Evolutionary conservation across 2,888 invertebrate genomes (phyloP), one percentile per base, ranked within the genome.

Genomic region (Microctonus brassicae): DNA sequence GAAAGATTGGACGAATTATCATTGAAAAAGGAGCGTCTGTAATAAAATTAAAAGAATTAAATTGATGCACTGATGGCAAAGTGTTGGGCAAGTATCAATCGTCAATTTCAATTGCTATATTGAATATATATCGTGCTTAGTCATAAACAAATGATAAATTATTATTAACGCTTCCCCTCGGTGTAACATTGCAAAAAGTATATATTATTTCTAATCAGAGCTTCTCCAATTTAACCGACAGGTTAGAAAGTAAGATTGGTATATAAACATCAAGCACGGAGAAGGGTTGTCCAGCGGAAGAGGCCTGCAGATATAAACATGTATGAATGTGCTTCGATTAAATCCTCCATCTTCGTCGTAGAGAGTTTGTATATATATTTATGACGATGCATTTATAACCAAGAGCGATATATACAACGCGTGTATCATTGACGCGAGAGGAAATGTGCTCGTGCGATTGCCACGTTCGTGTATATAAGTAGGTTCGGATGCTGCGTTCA

Each of bases 401-500:
- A 63, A 42, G 55, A 36, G 34, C 22, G n/a, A 69, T 70, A 65
- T 70, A 65, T 63, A 67, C 69, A 36, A 34, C 42, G 29, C 26
- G 55, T 47, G 39, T 3, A 36, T 57, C 68, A 71, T 67, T 68
- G 65, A 17, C 62, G 65, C 71, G 69, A 67, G 74, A 76, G 77
- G 76, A 77, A 77, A 75, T n/a, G n/a, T n/a, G n/a, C n/a, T n/a
- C 69, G 74, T 73, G 70, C 72, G 76, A 77, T 77, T 73, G 76
- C 75, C 72, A 72, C 73, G 73, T 77, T 77, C 76, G 77, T 77
- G 77, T 73, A 73, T 66, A 63, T 74, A 74, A 76, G 76, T 77
- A 77, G 75, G 72, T 75, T 71, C 77, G 75, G 76, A 77, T 77
- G 77, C 76, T 71, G 77, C 76, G 75, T 76, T 76, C 75, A 75